Conservation (phyloP, 2,797 vertebrate genomes). For the Enteromius unitaeniatus region DNA sequence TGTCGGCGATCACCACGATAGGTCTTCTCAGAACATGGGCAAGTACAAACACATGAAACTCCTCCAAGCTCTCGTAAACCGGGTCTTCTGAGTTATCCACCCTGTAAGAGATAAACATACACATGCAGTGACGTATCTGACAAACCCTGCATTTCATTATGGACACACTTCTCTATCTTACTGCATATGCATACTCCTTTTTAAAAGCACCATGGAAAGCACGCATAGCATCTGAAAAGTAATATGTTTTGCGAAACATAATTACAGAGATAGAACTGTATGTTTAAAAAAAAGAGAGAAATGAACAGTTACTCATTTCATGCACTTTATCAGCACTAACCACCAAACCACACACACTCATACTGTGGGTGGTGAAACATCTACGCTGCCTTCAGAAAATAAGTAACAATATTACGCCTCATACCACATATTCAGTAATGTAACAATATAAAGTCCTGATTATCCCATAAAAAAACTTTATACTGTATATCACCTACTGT, state of each 20-base stretch:
- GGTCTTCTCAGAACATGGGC: constrained; percentile 92
- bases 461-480: background rate
- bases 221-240: background rate
- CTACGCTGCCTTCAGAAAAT: background rate
- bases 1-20: constrained; percentile 95
- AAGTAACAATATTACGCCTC: background rate
- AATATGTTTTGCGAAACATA: background rate
- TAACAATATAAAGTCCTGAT: background rate
- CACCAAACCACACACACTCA: constrained; percentile 1
- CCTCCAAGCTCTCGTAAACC: constrained; percentile 96
- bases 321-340: background rate
- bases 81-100: constrained; percentile 96
- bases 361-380: background rate
- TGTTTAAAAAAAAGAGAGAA: background rate
- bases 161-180: background rate
- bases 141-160: background rate
- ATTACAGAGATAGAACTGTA: background rate
- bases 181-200: background rate
- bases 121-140: background rate
- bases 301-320: background rate
- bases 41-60: constrained; percentile 95
- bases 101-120: constrained; percentile 71
- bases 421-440: background rate
- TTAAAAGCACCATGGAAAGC: background rate
- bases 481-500: background rate